Evolutionary conservation across 2,113 vertebrate species (phyloP).

Genomic region (Muntiacus reevesi): DNA sequence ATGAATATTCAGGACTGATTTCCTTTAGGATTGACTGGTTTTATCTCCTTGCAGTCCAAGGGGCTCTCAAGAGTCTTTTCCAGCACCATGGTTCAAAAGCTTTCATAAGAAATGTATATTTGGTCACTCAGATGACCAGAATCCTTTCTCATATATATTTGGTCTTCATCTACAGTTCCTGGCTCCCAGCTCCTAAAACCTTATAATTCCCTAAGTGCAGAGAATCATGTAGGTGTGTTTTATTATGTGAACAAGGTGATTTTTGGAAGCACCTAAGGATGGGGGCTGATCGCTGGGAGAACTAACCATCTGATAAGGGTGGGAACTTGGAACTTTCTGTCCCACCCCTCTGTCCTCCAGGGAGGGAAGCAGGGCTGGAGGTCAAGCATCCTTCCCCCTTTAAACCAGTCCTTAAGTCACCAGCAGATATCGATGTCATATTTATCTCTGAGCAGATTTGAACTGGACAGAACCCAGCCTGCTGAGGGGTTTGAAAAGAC

Average conservation of each 20-base stretch:
- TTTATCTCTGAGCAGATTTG: neutral
- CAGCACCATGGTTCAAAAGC: neutral
- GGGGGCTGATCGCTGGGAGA: neutral
- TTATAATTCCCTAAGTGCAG: neutral
- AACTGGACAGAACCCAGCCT: rapidly evolving
- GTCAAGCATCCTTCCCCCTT: neutral
- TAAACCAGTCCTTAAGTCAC: neutral
- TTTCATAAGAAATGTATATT: neutral
- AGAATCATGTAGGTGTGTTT: neutral
- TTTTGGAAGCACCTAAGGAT: neutral
- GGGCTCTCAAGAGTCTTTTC: neutral
- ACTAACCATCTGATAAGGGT: neutral
- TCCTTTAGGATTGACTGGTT: neutral
- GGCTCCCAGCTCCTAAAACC: neutral
- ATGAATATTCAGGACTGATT: neutral
- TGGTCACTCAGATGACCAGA: neutral
- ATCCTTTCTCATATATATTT: neutral
- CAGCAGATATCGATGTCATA: neutral
- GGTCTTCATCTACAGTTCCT: neutral
- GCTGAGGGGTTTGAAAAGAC: neutral
- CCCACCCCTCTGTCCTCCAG: neutral
- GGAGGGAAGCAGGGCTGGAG: neutral
- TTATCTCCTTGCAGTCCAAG: neutral
- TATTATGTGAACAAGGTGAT: neutral
- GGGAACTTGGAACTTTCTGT: neutral